Evolutionary conservation across 2,797 vertebrate species (phyloP).

Genomic region (Bucorvus abyssinicus): DNA sequence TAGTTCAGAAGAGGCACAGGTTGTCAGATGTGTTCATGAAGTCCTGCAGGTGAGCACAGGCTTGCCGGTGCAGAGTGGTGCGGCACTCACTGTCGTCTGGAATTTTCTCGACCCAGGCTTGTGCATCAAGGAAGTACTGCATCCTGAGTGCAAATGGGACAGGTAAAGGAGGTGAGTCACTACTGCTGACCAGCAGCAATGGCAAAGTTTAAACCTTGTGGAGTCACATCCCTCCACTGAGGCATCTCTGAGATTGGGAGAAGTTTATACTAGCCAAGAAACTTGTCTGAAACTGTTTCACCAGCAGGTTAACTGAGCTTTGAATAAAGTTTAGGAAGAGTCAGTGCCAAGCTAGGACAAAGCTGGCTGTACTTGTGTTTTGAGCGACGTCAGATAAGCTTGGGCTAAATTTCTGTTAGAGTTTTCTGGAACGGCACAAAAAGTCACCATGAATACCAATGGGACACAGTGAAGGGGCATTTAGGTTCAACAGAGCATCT

Average conservation of each 20-base stretch:
- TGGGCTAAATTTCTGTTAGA: neutral
- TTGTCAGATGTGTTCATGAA: conserved; percentile 25
- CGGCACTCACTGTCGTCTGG: conserved; percentile 45
- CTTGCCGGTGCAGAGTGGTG: conserved; percentile 33
- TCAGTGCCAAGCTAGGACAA: neutral
- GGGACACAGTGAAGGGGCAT: neutral
- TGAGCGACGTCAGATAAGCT: neutral
- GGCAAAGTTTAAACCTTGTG: accelerated
- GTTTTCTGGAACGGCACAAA: neutral
- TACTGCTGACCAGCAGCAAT: neutral
- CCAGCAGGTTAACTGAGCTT: neutral
- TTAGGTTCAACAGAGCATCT: neutral
- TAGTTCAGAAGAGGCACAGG: neutral
- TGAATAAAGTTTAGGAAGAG: neutral
- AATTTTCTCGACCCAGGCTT: conserved; percentile 73
- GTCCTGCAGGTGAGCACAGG: conserved; percentile 55
- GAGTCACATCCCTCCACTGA: neutral
- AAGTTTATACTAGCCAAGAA: neutral
- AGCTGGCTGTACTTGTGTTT: neutral
- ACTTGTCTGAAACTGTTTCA: neutral
- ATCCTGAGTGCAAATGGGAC: conserved; percentile 27
- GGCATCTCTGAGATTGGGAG: neutral
- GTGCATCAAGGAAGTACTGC: conserved; percentile 70
- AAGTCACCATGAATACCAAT: neutral
- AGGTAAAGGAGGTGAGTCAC: neutral